Evolutionary conservation across 2,888 invertebrate species (phyloP), one percentile per base, ranked within the genome.

Genomic region (Phaedon cochleariae): DNA sequence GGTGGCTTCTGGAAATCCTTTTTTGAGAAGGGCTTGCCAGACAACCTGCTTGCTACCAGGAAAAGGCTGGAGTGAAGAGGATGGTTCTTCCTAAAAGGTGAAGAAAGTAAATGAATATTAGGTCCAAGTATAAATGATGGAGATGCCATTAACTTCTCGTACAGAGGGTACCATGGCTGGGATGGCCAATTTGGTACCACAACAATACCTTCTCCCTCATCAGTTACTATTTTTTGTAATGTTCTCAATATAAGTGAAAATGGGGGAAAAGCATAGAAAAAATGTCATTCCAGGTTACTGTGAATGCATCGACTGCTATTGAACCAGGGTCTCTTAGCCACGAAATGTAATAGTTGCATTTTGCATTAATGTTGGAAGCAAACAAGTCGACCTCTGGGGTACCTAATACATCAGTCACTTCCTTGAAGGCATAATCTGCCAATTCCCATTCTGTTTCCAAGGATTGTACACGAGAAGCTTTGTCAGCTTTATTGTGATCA

Each of bases 11-110:
- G 64, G 70, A 51, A 34, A 34, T 34, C 31, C 31, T 10, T 26
- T 26, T 26, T 26, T 26, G 26, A 26, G 37, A 10, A 21, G 72
- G 46, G 2, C 60, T 45, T 61, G 41, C 59, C 71, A 41, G 74
- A 76, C 64, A 73, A 70, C 26, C 22, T 69, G 66, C 69, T 73
- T 62, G 71, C 76, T 48, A 73, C 66, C 69, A 77, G 72, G 65
- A 71, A 65, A 72, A 79, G 68, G 10, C 57, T 72, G 46, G 18
- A 58, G 10, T 17, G 34, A 17, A 71, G 59, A 10, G 75, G 76
- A 31, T 75, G 77, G 10, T 55, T 17, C 21, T 59, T 29, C 21
- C 72, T 76, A 67, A 63, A 72, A 73, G 72, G 70, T 21, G 71
- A 76, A 41, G 59, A 49, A 21, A 78, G 51, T 21, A 78, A 59